Conservation (phyloP, 2,888 invertebrate species). For the Steinernema scapterisci region DNA sequence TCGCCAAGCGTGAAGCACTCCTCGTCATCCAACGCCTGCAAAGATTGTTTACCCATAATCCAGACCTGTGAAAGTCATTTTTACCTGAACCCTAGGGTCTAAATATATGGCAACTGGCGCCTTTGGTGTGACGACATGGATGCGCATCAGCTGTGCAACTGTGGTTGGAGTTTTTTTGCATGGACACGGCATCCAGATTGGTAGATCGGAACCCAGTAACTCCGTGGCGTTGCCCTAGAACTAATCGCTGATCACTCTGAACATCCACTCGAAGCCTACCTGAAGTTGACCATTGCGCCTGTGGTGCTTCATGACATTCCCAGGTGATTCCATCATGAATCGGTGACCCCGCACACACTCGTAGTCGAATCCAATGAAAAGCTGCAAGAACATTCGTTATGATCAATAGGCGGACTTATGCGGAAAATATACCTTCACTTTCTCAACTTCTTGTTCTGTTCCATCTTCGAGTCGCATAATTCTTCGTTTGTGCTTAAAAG, state of each 20-base stretch:
- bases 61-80: too few relatives aligned
- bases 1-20: conserved; percentile 52
- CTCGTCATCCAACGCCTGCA: conserved; percentile 41
- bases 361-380: conserved; percentile 93
- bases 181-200: conserved; percentile 83
- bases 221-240: conserved; percentile 79
- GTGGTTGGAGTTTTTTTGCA: conserved; percentile 73
- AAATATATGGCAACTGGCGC: conserved; percentile 86
- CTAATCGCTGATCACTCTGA: not conserved
- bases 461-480: conserved; percentile 26
- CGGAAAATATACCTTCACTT: conserved; percentile 24
- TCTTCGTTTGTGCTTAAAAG: conserved; percentile 13
- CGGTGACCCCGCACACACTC: conserved; percentile 97
- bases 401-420: not conserved
- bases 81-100: conserved; percentile 77
- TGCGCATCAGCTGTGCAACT: conserved; percentile 76
- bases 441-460: conserved; percentile 43
- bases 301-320: conserved; percentile 2
- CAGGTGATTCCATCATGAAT: conserved; percentile 76
- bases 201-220: conserved; percentile 86
- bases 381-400: conserved; percentile 70
- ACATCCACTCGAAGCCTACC: not conserved
- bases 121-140: conserved; percentile 86
- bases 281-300: conserved; percentile 1
- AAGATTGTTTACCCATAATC: not conserved